Conservation (phyloP, 2,888 invertebrate genomes). For the Oxyteleia sp. region DNA sequence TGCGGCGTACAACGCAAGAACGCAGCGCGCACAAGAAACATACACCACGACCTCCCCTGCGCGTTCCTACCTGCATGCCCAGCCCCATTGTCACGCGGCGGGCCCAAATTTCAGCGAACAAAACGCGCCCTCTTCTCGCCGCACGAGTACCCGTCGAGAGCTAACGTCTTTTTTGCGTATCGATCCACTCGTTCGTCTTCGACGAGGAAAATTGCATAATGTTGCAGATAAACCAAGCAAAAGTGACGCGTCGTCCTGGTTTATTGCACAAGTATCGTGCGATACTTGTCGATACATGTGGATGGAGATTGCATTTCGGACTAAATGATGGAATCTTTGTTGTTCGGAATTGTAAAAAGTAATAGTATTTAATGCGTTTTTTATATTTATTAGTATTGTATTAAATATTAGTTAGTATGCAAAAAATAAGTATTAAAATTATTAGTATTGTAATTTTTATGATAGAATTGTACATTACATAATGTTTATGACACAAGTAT, state of each 20-base stretch:
- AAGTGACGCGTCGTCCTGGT: not conserved
- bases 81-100: conserved; percentile 24
- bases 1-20: conserved; percentile 1
- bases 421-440: too few relatives aligned
- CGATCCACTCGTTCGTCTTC: conserved; percentile 34
- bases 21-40: conserved; percentile 1
- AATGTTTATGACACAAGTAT: too few relatives aligned
- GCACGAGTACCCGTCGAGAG: conserved; percentile 29
- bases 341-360: too few relatives aligned
- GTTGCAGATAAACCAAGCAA: not conserved
- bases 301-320: too few relatives aligned
- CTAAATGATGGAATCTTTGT: too few relatives aligned
- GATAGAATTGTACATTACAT: too few relatives aligned
- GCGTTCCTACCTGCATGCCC: conserved; percentile 39
- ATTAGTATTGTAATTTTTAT: too few relatives aligned
- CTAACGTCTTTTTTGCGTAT: conserved; percentile 40
- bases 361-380: too few relatives aligned
- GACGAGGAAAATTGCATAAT: conserved; percentile 28
- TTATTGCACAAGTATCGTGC: too few relatives aligned
- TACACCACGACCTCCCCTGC: conserved; percentile 27
- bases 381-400: too few relatives aligned
- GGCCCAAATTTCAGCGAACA: conserved; percentile 33
- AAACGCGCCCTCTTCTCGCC: conserved; percentile 28
- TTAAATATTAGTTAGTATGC: too few relatives aligned
- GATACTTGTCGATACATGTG: too few relatives aligned